A percentile compares a stretch with the other conserved stretches of the same genome.
Conservation (phyloP, 2,797 vertebrate species). For the Notoglanidium macrostoma region DNA sequence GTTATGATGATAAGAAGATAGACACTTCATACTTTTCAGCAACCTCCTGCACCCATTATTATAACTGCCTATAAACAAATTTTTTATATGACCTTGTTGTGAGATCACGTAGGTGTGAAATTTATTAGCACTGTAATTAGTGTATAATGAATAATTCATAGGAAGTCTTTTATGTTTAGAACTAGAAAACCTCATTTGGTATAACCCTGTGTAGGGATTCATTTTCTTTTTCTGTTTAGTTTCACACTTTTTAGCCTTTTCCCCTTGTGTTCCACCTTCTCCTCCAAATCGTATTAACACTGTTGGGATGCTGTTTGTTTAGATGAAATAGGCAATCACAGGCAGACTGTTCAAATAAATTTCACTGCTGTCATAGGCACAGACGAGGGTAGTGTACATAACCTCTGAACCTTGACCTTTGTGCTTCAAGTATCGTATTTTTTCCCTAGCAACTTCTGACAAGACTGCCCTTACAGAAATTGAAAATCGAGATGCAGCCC, state of each 20-base stretch:
- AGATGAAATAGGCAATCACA: slow-evolving; percentile 50
- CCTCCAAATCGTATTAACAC: slow-evolving; percentile 21
- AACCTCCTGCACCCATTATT: slow-evolving; percentile 15
- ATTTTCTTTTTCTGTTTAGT: not conserved
- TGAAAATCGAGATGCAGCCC: slow-evolving; percentile 24
- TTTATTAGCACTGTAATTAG: slow-evolving; percentile 36
- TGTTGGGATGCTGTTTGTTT: slow-evolving; percentile 50
- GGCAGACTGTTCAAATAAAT: slow-evolving; percentile 37
- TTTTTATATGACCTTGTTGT: slow-evolving; percentile 31
- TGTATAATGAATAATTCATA: slow-evolving; percentile 37
- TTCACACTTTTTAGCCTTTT: not conserved
- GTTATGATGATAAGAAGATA: not conserved
- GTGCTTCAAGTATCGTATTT: slow-evolving; percentile 30
- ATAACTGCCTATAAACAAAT: slow-evolving; percentile 5
- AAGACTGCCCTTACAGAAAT: slow-evolving; percentile 28
- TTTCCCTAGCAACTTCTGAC: slow-evolving; percentile 22
- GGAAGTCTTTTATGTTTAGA: slow-evolving; percentile 12
- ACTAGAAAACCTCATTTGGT: slow-evolving; percentile 13
- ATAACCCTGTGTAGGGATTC: not conserved
- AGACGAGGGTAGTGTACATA: slow-evolving; percentile 40
- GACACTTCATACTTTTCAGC: not conserved
- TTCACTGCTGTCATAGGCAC: slow-evolving; percentile 11
- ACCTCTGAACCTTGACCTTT: slow-evolving; percentile 52
- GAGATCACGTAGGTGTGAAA: slow-evolving; percentile 22
- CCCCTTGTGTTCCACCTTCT: slow-evolving; percentile 8